These are phyloP conservation scores for Erebia ligea DNA, from an alignment of 2,888 invertebrate genomes.

Conservation along the genomic window DNA sequence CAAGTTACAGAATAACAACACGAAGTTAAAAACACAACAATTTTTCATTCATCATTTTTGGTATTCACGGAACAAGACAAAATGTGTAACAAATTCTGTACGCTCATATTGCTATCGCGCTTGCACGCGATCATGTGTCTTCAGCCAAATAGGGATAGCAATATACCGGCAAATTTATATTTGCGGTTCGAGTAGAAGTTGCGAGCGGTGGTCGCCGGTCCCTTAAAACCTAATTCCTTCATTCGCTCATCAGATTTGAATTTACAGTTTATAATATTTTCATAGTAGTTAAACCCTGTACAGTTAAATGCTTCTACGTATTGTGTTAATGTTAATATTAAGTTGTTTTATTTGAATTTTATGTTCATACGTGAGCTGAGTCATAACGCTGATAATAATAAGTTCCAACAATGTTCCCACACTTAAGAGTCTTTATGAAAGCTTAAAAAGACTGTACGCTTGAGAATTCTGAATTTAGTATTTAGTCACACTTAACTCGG, in stretches of 20 bases:
- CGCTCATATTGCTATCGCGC: no score
- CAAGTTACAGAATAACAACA: no score
- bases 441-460: constrained; percentile 23
- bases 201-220: no score
- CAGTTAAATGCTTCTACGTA: background rate
- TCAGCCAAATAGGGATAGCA: no score
- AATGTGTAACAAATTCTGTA: no score
- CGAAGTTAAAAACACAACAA: no score
- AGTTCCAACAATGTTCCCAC: constrained; percentile 32
- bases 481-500: constrained; percentile 19
- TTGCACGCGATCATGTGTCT: no score
- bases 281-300: background rate
- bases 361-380: constrained; percentile 26
- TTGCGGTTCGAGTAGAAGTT: no score
- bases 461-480: constrained; percentile 22
- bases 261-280: background rate
- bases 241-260: background rate
- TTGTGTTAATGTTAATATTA: constrained; percentile 6
- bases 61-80: no score
- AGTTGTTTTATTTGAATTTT: constrained; percentile 28
- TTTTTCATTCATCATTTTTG: no score
- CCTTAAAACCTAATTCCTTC: no score
- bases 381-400: constrained; percentile 24
- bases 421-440: constrained; percentile 29
- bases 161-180: no score